Base-by-base conservation (phyloP, 1,140 invertebrate species). In the Brachionus manjavacas region DNA sequence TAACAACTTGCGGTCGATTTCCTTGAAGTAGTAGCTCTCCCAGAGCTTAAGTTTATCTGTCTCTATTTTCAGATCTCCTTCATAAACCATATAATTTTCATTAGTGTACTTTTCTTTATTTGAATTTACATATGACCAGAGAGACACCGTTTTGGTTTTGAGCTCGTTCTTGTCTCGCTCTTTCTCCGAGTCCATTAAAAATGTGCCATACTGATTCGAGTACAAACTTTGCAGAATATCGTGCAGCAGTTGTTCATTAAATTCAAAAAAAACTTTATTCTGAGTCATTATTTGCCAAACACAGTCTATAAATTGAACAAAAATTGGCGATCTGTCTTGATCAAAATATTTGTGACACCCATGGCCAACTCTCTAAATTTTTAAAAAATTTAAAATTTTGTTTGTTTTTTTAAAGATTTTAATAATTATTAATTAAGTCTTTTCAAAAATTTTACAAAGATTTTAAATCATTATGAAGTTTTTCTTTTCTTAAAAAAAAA, bases 121-220 rank as follows among this genome's bases (percentile, higher is more conserved):
- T 85, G 93, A 94, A 88, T 98, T 98, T 1, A 95, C 94, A 87
- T 94, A 95, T 0, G 96, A 98, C 98, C 97, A 99, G 6, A 99
- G 89, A 0, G 97, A 99, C 0, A 95, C 92, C 0, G 97, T 98
- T 87, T 93, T 93, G 84, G 93, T 92, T 89, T 96, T 97, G 1
- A 99, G 8, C 8, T 76, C 20, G 41, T 91, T 88, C 94, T 93
- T 88, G 91, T 84, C 85, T 79, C 92, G 87, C 84, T 91, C 89
- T 72, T 88, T 88, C 85, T 92, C 92, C 84, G 89, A 89, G 88
- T 99, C 99, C 86, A 92, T 98, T 0, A 99, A 92, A 91, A 99
- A 99, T 11, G 98, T 99, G 7, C 98, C 98, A 90, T 98, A 99
- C 84, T 96, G 92, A 90, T 96, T 98, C 12, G 95, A 96, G 90